Conservation (phyloP, 2,888 invertebrate genomes). For the Drepanosiphum platanoidis region DNA sequence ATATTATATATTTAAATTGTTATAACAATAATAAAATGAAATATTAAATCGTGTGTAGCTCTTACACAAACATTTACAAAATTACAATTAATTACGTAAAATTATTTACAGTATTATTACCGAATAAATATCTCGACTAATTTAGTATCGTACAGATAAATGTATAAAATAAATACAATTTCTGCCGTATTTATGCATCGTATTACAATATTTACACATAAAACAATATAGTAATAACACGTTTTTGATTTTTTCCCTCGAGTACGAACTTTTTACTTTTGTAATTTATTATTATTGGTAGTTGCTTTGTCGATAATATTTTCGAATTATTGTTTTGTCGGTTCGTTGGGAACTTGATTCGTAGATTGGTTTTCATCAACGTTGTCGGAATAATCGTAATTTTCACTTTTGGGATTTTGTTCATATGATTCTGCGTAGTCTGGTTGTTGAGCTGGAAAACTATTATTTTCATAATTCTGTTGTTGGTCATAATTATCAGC, state of each 20-base stretch:
- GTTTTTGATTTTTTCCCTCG: background rate
- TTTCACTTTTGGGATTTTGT: slow-evolving; percentile 6
- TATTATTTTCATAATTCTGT: slow-evolving; percentile 9
- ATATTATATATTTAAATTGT: no score
- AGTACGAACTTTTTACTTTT: background rate
- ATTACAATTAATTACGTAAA: no score
- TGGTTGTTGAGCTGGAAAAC: slow-evolving; percentile 2
- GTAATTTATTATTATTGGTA: background rate
- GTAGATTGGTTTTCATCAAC: background rate
- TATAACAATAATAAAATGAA: background rate
- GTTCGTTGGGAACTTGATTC: background rate
- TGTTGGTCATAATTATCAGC: background rate
- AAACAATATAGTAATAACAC: background rate
- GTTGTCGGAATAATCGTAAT: slow-evolving; percentile 18
- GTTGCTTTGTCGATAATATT: background rate
- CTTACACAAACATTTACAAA: no score
- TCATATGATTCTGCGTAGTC: slow-evolving; percentile 20
- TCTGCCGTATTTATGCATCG: background rate
- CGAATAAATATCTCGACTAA: no score
- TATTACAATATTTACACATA: background rate
- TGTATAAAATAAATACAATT: background rate
- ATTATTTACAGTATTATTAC: no score
- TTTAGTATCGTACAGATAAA: no score
- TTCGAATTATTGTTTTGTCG: slow-evolving; percentile 4
- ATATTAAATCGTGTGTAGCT: no score